These are phyloP conservation scores for Leptogaster cylindrica DNA, from an alignment of 2,888 invertebrate species.

Conservation along the genomic window DNA sequence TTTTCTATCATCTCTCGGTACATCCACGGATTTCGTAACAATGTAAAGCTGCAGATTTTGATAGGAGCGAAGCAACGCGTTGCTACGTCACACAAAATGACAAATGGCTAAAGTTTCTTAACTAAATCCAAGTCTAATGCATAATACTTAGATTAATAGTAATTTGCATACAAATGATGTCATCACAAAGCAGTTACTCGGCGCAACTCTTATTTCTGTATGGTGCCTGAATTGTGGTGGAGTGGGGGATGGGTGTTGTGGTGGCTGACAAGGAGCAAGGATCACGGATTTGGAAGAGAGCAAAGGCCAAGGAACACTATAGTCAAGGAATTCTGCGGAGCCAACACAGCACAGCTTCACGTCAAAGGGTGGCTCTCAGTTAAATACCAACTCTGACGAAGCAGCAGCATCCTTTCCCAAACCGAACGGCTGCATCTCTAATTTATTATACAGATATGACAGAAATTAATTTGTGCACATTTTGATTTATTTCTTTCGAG, in stretches of 20 bases:
- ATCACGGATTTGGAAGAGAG: too few relatives aligned
- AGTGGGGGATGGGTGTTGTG: neutral
- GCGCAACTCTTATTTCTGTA: neutral
- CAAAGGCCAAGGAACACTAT: too few relatives aligned
- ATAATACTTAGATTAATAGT: slow-evolving; percentile 7
- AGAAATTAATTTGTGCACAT: slow-evolving; percentile 10
- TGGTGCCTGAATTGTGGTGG: neutral
- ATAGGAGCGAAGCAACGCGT: neutral
- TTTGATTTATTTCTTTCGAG: slow-evolving; percentile 1
- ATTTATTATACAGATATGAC: slow-evolving; percentile 8
- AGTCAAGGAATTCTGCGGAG: neutral
- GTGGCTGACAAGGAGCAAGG: neutral
- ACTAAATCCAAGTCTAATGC: slow-evolving; percentile 1
- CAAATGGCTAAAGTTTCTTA: slow-evolving; percentile 9
- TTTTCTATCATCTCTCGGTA: too few relatives aligned
- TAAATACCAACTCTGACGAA: neutral
- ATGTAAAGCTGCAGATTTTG: neutral
- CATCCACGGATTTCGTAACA: too few relatives aligned
- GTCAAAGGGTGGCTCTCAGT: too few relatives aligned
- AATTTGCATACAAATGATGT: slow-evolving; percentile 8
- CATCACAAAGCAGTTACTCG: neutral
- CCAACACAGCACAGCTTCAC: neutral
- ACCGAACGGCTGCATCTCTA: slow-evolving; percentile 2
- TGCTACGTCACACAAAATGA: slow-evolving; percentile 8
- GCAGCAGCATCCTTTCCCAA: neutral